Conservation (phyloP, 2,113 vertebrate genomes). For the Chaetura pelagica region DNA sequence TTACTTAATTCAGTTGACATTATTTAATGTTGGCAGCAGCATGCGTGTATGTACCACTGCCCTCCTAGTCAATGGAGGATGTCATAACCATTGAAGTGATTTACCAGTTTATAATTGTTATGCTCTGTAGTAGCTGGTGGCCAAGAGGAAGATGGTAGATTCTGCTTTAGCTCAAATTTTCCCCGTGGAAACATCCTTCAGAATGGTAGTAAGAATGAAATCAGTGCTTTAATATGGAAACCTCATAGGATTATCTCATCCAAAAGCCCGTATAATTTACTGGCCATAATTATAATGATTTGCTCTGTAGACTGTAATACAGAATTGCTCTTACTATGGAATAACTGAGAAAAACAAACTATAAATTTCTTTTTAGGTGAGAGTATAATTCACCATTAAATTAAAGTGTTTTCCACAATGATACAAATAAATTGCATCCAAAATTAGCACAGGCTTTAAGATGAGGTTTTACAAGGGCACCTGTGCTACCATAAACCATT, state of each 20-base stretch:
- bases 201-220: slow-evolving; percentile 9
- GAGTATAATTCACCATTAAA: background rate
- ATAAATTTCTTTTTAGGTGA: background rate
- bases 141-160: slow-evolving; percentile 49
- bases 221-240: slow-evolving; percentile 13
- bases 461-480: background rate
- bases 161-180: slow-evolving; percentile 53
- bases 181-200: background rate
- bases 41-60: slow-evolving; percentile 40
- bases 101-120: slow-evolving; percentile 60
- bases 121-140: background rate
- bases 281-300: slow-evolving; percentile 7
- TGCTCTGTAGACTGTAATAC: background rate
- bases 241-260: background rate
- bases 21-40: slow-evolving; percentile 54
- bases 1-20: slow-evolving; percentile 41
- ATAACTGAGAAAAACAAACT: background rate
- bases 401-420: background rate
- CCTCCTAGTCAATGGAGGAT: slow-evolving; percentile 49
- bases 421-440: background rate
- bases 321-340: background rate
- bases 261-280: slow-evolving; percentile 25
- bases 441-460: background rate
- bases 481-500: background rate
- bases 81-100: slow-evolving; percentile 54